Base-by-base conservation (phyloP, 2,888 invertebrate genomes). In the Sicus ferrugineus region DNA sequence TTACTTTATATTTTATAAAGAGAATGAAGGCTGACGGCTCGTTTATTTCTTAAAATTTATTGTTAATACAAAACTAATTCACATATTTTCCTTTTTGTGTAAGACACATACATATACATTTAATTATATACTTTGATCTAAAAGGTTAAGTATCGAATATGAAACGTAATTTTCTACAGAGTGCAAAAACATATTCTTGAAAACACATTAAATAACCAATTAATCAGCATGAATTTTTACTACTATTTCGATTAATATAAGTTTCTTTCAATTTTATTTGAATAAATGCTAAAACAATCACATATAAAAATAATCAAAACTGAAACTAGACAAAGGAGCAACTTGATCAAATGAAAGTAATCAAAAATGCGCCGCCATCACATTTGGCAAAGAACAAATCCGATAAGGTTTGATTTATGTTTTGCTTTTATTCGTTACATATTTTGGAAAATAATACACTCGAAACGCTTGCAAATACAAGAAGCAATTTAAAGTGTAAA, bases 291-390 rank as follows among this genome's bases (percentile, higher is more conserved):
- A 6, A 21, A 21, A 50, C 50, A 21, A 5, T 21, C 23, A 23
- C 23, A 21, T 34, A 34, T 34, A 50, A 5, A 50, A 50, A 50
- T 7, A n/a, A 50, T 50, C 7, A 50, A 50, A 50, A 72, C 56
- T 58, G 26, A 64, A 62, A 62, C 58, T 70, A 95, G 95, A 93
- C 93, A 79, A 86, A 83, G 80, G 83, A 83, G 78, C 81, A 82
- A 77, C 82, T 83, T 81, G 83, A 82, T 84, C 90, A 92, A 85
- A 90, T 95, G 88, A 89, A 93, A 86, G 90, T 91, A 81, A 89
- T 95, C 78, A 90, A 93, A 86, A 91, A 92, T 88, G 94, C 94
- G 75, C 94, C 94, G 79, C 94, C 95, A 65, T 95, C 94, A 77
- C 90, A 94, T 88, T 87, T 92, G 86, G 90, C 90, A 86, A 94